phyloP scores from a whole-genome alignment of 1,140 invertebrate genomes.

The Neodiprion fabricii region DNA sequence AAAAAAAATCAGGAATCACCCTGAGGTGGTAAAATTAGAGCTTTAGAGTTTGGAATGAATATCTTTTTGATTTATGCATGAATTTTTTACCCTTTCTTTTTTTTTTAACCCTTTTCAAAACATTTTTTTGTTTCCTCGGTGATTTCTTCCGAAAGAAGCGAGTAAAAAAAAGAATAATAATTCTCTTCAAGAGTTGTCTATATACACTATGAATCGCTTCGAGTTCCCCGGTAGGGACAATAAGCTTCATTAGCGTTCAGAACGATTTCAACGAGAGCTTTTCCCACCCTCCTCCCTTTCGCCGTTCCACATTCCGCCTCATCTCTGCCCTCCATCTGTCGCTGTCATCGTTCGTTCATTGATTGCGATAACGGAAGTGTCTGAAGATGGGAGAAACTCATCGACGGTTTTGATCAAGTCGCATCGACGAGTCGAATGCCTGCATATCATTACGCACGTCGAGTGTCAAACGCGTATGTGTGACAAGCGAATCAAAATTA shows the following conservation, averaged over 20 bases:
- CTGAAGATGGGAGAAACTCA: neutral
- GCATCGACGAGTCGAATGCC: too few relatives aligned
- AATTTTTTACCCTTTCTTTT: neutral
- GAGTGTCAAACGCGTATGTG: too few relatives aligned
- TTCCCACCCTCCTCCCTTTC: neutral
- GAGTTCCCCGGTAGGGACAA: neutral
- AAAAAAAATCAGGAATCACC: too few relatives aligned
- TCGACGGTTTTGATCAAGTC: too few relatives aligned
- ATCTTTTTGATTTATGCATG: neutral
- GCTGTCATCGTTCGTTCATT: neutral
- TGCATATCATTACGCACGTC: too few relatives aligned
- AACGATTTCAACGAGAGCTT: neutral
- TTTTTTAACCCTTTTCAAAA: neutral
- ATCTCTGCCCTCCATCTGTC: too few relatives aligned
- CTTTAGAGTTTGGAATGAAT: too few relatives aligned
- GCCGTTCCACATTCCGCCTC: too few relatives aligned
- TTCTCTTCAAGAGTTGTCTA: neutral
- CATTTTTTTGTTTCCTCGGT: neutral
- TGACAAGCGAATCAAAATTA: too few relatives aligned
- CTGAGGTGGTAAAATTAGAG: too few relatives aligned
- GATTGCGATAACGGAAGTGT: neutral
- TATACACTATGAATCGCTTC: neutral
- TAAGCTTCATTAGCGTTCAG: constrained; percentile 3
- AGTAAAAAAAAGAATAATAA: constrained; percentile 15
- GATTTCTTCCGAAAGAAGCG: neutral